Percentiles rank a stretch among this genome's conserved stretches.
Evolutionary conservation across 2,113 vertebrate genomes (phyloP).

Genomic region (Pluvialis apricaria): DNA sequence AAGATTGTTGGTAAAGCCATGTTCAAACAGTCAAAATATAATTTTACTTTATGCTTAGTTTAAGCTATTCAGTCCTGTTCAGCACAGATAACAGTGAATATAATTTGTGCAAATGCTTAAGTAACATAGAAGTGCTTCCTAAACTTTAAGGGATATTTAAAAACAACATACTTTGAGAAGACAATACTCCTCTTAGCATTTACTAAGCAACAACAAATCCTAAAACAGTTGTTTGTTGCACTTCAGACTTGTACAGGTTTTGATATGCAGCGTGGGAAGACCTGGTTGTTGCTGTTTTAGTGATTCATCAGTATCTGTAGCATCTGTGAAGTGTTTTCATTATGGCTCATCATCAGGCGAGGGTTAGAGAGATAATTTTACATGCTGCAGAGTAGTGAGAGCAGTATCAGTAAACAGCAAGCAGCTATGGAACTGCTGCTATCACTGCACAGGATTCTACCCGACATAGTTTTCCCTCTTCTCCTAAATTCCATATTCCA

Average conservation of each 20-base stretch:
- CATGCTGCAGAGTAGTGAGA: background rate
- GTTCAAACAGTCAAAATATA: background rate
- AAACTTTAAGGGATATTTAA: background rate
- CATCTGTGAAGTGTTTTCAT: background rate
- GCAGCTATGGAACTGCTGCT: background rate
- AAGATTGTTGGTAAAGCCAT: background rate
- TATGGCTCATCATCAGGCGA: background rate
- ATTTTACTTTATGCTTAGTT: background rate
- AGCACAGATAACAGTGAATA: background rate
- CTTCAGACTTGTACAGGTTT: background rate
- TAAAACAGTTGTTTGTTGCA: background rate
- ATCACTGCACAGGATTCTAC: background rate
- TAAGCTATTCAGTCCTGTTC: background rate
- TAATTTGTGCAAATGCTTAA: background rate
- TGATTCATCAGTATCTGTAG: background rate
- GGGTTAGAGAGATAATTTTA: background rate
- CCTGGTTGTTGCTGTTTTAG: background rate
- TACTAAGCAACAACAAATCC: background rate
- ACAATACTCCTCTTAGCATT: background rate
- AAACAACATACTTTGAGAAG: background rate
- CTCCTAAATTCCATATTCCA: background rate
- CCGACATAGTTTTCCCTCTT: rapidly evolving
- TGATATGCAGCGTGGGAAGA: background rate
- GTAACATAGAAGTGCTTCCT: background rate
- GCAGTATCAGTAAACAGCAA: background rate